Evolutionary conservation across 2,113 vertebrate species (phyloP), one percentile per base, ranked within the genome.

Genomic region (Pongo abelii): DNA sequence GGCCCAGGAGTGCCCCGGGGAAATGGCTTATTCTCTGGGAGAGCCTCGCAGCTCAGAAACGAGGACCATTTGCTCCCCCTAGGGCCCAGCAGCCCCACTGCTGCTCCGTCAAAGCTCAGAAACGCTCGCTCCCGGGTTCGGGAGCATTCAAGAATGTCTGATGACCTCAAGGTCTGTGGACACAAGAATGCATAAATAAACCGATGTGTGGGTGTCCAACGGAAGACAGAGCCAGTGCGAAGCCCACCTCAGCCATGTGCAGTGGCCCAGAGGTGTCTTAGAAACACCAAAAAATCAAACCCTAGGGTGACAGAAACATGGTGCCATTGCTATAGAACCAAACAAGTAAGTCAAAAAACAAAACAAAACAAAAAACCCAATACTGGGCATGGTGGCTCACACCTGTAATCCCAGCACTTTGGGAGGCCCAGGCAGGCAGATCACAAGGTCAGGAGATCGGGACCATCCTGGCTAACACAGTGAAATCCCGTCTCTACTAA

Each of bases 121-220:
- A 38, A 27, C 75, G 27, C 32, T 48, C 16, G 4, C 18, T 25
- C 1, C 2, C 6, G 20, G 32, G 43, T 43, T 48, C 0, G 3
- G 7, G 81, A 74, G 30, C n/a, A 3, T 40, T 16, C 1, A 23
- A 55, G 59, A 50, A 20, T 3, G 46, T 40, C 25, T 32, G n/a
- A 5, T 13, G 81, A 30, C 2, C 17, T 14, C 11, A 17, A 77
- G 72, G 32, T 8, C 30, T 16, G 3, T 6, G 0, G 46, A 38
- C 59, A 20, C 50, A 57, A 40, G 23, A 8, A 69, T 5, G 13
- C 13, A 35, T 16, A 14, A 38, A 57, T 25, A n/a, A 57, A 59
- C 52, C 9, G 80, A 50, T 46, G 35, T 4, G 11, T 10, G 69
- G 9, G 32, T 9, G 17, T 70, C 69, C 83, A 16, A 18, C 3